phyloP scores from a whole-genome alignment of 2,797 vertebrate species.

The Mastacembelus armatus region DNA sequence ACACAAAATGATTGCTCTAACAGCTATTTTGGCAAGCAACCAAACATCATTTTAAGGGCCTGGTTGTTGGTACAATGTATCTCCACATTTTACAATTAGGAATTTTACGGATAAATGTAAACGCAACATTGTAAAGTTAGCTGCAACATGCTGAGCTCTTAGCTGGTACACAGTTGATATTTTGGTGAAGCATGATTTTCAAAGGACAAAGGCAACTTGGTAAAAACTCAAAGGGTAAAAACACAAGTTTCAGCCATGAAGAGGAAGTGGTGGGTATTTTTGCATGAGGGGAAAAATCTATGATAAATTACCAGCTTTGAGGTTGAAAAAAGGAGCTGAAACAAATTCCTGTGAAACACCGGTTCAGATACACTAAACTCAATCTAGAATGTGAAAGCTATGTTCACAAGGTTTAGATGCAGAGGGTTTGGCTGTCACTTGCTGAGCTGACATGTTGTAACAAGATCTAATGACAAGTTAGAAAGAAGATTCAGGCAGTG shows the following conservation, averaged over 20 bases:
- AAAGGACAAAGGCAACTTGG: background rate
- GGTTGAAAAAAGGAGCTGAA: conserved; percentile 5
- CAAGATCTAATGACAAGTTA: conserved; percentile 28
- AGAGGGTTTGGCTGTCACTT: background rate
- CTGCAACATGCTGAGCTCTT: no score
- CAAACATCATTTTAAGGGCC: background rate
- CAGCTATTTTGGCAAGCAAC: background rate
- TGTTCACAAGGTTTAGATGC: conserved; percentile 22
- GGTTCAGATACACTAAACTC: conserved; percentile 9
- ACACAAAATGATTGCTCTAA: background rate
- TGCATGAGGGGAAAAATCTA: background rate
- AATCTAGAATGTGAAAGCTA: background rate
- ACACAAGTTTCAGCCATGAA: conserved; percentile 8
- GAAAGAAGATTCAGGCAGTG: background rate
- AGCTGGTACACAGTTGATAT: no score
- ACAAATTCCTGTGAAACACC: conserved; percentile 1
- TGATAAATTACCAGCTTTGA: conserved; percentile 7
- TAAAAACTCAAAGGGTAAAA: conserved; percentile 2
- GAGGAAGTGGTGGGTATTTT: conserved; percentile 20
- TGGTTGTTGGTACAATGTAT: background rate
- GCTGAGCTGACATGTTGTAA: conserved; percentile 24
- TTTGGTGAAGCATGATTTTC: conserved; percentile 1
- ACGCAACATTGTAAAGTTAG: no score
- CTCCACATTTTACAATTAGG: background rate
- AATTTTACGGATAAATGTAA: background rate